Base-by-base conservation (phyloP, 2,113 vertebrate genomes). In the Opisthocomus hoazin region DNA sequence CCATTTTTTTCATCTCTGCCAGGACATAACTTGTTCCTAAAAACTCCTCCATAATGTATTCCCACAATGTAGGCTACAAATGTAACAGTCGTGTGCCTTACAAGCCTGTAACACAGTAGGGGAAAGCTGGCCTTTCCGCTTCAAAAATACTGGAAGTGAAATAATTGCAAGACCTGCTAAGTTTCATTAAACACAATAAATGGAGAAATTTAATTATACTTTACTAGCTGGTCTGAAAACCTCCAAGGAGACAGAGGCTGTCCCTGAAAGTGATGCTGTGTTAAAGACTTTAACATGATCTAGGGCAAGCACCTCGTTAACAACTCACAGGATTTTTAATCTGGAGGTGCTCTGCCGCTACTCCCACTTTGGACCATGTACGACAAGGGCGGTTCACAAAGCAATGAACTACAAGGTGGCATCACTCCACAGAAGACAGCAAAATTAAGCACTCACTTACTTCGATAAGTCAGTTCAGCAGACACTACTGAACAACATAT, bases 331-430 rank as follows among this genome's bases (percentile, higher is more conserved):
- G n/a, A 54, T 74, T 70, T 26, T 54, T 11, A 34, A 79, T 0
- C 2, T 21, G 19, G 20, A 82, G 24, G 7, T n/a, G 23, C 7
- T 90, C 74, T 58, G 13, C 12, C 39, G 29, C 58, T 26, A 3
- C 1, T 79, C 21, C 19, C 22, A 10, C 17, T 68, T 69, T 2
- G 45, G 24, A 56, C 29, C 14, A 16, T 10, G 8, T 15, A 6
- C 15, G 29, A 20, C 6, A 30, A 63, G 24, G 11, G 19, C 8
- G 2, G 20, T 50, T 61, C 66, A 30, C 15, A 73, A 73, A 39
- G 2, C 14, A 6, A 0, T 20, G 18, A 8, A 2, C 5, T 50
- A 5, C 19, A 21, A 63, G 6, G 20, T 39, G 46, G 7, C 10
- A 37, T 12, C 36, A 80, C 6, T 23, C 12, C 24, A 39, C 8